phyloP scores from a whole-genome alignment of 2,113 vertebrate species.

The Calypte anna region DNA sequence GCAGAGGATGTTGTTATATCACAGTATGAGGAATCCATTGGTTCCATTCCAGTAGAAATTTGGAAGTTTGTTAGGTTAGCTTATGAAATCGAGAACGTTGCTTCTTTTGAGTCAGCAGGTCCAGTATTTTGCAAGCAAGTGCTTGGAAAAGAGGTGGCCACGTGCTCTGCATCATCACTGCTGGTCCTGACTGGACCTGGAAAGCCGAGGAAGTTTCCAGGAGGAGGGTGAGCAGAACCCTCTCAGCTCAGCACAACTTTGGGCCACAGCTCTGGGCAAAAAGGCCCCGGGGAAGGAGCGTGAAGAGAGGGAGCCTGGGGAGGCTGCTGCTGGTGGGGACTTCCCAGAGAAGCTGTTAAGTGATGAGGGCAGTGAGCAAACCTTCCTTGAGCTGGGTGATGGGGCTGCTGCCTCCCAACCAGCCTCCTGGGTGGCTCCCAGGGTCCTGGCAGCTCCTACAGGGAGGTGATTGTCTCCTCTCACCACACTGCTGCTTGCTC shows the following conservation, averaged over 20 bases:
- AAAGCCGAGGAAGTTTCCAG: neutral
- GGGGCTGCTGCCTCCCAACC: neutral
- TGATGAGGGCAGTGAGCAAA: accelerated
- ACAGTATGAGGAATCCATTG: conserved; percentile 6
- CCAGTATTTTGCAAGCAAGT: neutral
- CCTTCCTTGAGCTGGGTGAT: accelerated
- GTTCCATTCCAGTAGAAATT: neutral
- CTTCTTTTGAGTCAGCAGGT: neutral
- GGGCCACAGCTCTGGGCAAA: neutral
- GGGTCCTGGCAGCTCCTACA: neutral
- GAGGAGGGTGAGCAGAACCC: neutral
- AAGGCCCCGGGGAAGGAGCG: accelerated
- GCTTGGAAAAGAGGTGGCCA: neutral
- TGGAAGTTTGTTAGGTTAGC: neutral
- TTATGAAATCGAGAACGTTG: neutral
- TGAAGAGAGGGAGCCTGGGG: neutral
- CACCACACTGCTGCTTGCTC: accelerated
- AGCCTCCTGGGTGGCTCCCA: too few species aligned
- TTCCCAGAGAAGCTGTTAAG: accelerated
- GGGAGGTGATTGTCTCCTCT: neutral
- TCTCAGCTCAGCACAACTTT: neutral
- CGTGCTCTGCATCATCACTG: accelerated
- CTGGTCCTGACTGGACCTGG: accelerated
- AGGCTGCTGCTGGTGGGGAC: accelerated
- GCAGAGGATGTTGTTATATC: conserved; percentile 55